Percentiles rank a stretch among this genome's conserved stretches.
Evolutionary conservation across 2,888 invertebrate species (phyloP).

Genomic region (Dioctria rufipes): DNA sequence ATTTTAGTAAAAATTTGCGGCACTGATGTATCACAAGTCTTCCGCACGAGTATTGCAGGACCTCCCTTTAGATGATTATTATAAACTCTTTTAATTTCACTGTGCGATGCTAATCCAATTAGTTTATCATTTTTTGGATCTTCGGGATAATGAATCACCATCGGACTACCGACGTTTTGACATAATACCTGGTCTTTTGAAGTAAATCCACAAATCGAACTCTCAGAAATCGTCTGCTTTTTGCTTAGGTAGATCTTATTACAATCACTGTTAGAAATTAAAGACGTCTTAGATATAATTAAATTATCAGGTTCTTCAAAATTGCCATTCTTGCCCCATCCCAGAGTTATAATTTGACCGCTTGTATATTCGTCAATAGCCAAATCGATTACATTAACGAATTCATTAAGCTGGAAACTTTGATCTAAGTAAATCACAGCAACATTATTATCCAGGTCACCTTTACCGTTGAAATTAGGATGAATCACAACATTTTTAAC

Average conservation of each 20-base stretch:
- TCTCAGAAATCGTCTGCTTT: background rate
- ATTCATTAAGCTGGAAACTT: background rate
- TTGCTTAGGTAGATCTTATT: background rate
- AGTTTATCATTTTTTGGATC: background rate
- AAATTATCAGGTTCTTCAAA: slow-evolving; percentile 5
- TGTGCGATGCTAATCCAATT: background rate
- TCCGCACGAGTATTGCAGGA: background rate
- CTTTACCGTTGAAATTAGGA: background rate
- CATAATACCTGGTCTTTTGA: background rate
- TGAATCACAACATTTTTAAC: background rate
- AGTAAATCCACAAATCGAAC: background rate
- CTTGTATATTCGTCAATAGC: background rate
- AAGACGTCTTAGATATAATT: background rate
- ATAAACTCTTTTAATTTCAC: background rate
- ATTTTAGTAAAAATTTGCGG: background rate
- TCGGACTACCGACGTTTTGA: background rate
- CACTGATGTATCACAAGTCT: background rate
- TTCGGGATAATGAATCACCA: background rate
- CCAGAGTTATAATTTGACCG: background rate
- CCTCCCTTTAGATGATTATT: background rate
- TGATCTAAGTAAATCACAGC: background rate
- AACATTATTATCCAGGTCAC: background rate
- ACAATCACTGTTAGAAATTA: background rate
- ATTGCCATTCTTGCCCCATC: background rate
- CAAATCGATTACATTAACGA: background rate